Base-by-base conservation (phyloP, 2,113 vertebrate species). In the Hirundichthys speculiger region DNA sequence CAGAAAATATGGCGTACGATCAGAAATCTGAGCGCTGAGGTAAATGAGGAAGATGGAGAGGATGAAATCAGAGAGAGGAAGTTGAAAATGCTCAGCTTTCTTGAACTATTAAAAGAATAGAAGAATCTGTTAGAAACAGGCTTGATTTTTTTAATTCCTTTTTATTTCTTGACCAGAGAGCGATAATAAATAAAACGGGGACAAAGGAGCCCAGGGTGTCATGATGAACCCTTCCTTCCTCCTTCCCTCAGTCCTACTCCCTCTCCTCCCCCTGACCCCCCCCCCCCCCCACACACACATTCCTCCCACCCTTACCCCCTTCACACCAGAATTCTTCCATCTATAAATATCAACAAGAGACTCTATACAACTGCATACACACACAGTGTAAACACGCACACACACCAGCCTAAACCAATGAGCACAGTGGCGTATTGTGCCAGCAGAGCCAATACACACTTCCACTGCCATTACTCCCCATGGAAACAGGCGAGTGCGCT, bases 381-480 rank as follows among this genome's bases (percentile, higher is more conserved):
- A 66, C 73, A 69, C n/a, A 21, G n/a, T 39, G 20, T 30, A 59
- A 47, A 70, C 68, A 75, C 59, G 65, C 19, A 56, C 47, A 54
- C 55, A 51, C 62, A 64, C 57, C 40, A 64, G 74, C 73, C 80
- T 83, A 82, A 88, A 85, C 82, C 87, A 89, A 86, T 86, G 79
- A 86, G 87, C 77, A 89, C 87, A 90, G 80, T 89, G 81, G 80
- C 18, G 70, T 82, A 90, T 89, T 90, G 86, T 90, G 73, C 76
- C 82, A 71, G 69, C 73, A 52, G 75, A 88, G 82, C 83, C 84
- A 86, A 84, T 75, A 86, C 84, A 88, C 89, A 84, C 87, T 82
- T 87, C 86, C 84, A 90, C 51, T 61, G 82, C 89, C 87, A 89
- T 90, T 88, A 87, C 87, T 89, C 84, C 89, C 89, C 89, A 89